A percentile compares a stretch with the other conserved stretches of the same genome.
These are phyloP conservation scores for Genyomyrus donnyi DNA, from an alignment of 2,113 vertebrate genomes.

Conservation along the genomic window DNA sequence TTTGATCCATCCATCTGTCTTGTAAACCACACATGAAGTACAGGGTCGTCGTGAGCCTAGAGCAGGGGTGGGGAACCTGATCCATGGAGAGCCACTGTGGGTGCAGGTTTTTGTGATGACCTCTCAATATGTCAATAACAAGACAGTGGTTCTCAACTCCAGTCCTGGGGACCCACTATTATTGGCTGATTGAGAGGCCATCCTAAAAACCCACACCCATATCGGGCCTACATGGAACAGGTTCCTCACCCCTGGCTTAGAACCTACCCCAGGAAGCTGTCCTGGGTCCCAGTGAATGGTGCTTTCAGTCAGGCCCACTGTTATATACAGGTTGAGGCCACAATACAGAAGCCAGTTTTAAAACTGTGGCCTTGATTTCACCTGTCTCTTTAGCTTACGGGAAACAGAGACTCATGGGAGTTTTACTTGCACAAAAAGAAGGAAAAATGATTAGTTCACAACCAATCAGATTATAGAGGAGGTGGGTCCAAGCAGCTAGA, in stretches of 20 bases:
- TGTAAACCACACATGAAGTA: background rate
- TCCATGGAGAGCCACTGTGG: too few relatives aligned
- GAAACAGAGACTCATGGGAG: background rate
- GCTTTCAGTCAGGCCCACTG: background rate
- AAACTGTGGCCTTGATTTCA: background rate
- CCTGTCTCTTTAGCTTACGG: background rate
- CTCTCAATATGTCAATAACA: too few relatives aligned
- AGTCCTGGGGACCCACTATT: too few relatives aligned
- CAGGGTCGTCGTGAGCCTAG: background rate
- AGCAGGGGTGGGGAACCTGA: too few relatives aligned
- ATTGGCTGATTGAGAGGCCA: too few relatives aligned
- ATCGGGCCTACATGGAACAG: too few relatives aligned
- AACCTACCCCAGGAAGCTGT: background rate
- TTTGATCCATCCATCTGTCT: background rate
- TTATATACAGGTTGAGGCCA: background rate
- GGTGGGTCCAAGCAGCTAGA: background rate
- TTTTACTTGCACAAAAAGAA: background rate
- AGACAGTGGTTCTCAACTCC: too few relatives aligned
- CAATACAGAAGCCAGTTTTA: background rate
- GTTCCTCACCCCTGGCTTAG: too few relatives aligned
- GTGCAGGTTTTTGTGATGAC: too few relatives aligned
- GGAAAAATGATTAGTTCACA: background rate
- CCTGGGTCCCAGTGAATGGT: background rate
- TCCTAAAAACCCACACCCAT: too few relatives aligned
- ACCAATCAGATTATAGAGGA: background rate